Evolutionary conservation across 2,888 invertebrate genomes (phyloP).

Genomic region (Dasysyrphus tricinctus): DNA sequence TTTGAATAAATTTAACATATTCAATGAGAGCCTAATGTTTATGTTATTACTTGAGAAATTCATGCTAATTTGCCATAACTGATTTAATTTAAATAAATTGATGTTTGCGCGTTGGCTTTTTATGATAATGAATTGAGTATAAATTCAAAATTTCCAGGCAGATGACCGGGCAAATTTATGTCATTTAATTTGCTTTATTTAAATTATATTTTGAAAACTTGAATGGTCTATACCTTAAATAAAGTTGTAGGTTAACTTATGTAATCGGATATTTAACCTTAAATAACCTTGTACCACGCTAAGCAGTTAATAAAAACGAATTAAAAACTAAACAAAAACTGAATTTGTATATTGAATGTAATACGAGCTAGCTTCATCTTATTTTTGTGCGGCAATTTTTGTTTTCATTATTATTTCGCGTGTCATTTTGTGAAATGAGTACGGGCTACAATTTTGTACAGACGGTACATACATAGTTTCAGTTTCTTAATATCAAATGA

Average conservation of each 20-base stretch:
- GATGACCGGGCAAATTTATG: background rate
- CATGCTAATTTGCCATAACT: background rate
- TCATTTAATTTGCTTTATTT: background rate
- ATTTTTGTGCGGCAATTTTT: background rate
- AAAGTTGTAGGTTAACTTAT: background rate
- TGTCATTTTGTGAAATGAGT: no score
- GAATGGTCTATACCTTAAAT: no score
- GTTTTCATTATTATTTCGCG: no score
- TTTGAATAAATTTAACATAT: constrained; percentile 9
- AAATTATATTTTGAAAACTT: no score
- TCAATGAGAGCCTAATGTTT: background rate
- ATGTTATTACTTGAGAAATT: background rate
- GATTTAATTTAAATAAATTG: background rate
- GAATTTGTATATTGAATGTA: no score
- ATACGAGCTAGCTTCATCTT: background rate
- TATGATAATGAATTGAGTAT: background rate
- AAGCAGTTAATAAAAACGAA: no score
- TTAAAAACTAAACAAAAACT: no score
- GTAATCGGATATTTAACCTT: background rate
- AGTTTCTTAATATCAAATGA: no score
- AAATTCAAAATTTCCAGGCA: background rate
- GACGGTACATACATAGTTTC: no score
- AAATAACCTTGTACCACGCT: background rate
- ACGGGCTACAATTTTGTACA: no score
- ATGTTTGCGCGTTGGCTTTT: background rate